Evolutionary conservation across 2,797 vertebrate species (phyloP), one percentile per base, ranked within the genome.

Genomic region (Sebastes hubbsi): DNA sequence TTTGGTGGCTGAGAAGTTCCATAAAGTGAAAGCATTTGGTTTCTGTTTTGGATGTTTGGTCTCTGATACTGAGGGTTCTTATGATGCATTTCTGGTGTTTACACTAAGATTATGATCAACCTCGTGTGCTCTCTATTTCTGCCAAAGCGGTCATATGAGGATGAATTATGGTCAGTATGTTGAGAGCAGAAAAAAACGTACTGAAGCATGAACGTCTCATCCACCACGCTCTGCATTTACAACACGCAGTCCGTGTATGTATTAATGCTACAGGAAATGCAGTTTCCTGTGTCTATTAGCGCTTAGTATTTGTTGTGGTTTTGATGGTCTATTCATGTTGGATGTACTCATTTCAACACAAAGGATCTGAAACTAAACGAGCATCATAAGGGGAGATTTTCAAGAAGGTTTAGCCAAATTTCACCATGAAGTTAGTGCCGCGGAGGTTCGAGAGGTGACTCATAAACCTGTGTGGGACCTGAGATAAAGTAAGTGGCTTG

Each of bases 381-480:
- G 12, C n/a, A 2, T 11, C 4, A 16, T 18, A 2, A 9, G 2
- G 42, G 34, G 13, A 54, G 4, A 66, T 72, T 61, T 68, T 71
- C 2, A 22, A n/a, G 36, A 63, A 29, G 13, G 42, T 78, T 11
- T 74, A 4, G 3, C 10, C 13, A 65, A 32, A 38, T 36, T 10
- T 29, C 2, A 8, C 3, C 5, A 1, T 30, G 1, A 38, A 14
- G 36, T 29, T 65, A 14, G 18, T 72, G 5, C 11, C 36, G 20
- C 3, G 22, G 49, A 38, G 38, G 64, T 58, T 36, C 66, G 36
- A 77, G 38, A 66, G 6, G 9, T 86, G 73, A 86, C 56, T 87
- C 83, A 83, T 6, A 14, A 27, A 56, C 16, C 27, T 75, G 60
- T 72, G 75, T 81, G 71, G 32, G 74, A 62, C 52, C 36, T 64